Conservation (phyloP, 2,797 vertebrate species). For the Pyrocephalus nanus region DNA sequence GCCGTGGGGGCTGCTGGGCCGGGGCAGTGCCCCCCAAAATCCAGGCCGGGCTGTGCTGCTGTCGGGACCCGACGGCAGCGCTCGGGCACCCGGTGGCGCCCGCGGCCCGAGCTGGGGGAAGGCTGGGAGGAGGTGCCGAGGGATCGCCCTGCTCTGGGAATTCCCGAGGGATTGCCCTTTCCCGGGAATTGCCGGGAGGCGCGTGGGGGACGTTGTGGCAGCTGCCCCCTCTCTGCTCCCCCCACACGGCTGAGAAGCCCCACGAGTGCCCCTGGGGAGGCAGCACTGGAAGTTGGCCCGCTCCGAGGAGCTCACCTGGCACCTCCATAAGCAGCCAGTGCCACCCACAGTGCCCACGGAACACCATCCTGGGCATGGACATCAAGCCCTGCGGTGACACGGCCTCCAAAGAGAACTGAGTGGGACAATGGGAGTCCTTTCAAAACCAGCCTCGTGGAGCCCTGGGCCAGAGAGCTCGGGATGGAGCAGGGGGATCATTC, state of each 20-base stretch:
- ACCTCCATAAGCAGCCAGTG: neutral
- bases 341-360: neutral
- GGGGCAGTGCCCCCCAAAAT: neutral
- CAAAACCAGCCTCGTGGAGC: neutral
- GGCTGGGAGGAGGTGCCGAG: neutral
- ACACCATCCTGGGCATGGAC: neutral
- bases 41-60: neutral
- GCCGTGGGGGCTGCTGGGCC: too few species aligned
- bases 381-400: neutral
- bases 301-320: slow-evolving; percentile 75
- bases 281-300: slow-evolving; percentile 96
- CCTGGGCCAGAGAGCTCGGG: neutral
- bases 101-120: neutral
- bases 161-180: neutral
- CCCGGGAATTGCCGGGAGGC: neutral
- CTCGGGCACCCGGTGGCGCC: neutral
- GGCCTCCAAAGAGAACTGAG: neutral
- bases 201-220: neutral
- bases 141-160: neutral
- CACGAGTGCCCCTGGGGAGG: slow-evolving; percentile 93
- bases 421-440: neutral
- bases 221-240: neutral
- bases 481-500: neutral
- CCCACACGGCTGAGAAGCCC: slow-evolving; percentile 88
- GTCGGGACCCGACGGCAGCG: neutral